Percentiles rank a stretch among this genome's conserved stretches.
Conservation (phyloP, 2,888 invertebrate genomes). For the Leptinotarsa peninsularis region DNA sequence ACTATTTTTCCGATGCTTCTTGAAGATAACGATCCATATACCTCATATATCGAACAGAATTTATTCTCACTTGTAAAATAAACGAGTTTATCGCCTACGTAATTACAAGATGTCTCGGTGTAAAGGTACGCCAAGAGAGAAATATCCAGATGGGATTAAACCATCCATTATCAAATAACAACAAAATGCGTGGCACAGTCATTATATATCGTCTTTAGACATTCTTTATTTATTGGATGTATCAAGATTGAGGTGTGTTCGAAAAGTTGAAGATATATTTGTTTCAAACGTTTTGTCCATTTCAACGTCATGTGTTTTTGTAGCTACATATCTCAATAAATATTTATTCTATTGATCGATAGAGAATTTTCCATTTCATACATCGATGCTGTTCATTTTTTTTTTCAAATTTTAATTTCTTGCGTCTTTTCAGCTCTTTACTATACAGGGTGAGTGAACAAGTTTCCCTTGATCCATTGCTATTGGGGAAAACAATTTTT, state of each 20-base stretch:
- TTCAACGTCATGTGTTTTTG: too few species aligned
- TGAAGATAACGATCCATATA: slow-evolving; percentile 12
- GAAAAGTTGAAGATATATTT: neutral
- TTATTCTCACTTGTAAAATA: slow-evolving; percentile 34
- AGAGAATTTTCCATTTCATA: too few species aligned
- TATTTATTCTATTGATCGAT: too few species aligned
- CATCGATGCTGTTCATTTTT: too few species aligned
- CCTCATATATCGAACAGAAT: slow-evolving; percentile 21
- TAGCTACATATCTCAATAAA: too few species aligned
- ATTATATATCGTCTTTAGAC: slow-evolving; percentile 9
- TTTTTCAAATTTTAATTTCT: too few species aligned
- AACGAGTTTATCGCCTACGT: slow-evolving; percentile 40
- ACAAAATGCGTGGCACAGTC: slow-evolving; percentile 24
- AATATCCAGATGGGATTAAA: slow-evolving; percentile 37
- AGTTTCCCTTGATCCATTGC: too few species aligned
- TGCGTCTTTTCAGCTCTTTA: too few species aligned
- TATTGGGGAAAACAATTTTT: too few species aligned
- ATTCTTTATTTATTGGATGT: slow-evolving; percentile 6
- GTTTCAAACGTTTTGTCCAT: too few species aligned
- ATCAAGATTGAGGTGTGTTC: slow-evolving; percentile 7
- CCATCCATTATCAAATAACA: slow-evolving; percentile 44
- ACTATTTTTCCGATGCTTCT: neutral
- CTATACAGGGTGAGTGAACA: too few species aligned
- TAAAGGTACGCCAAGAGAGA: slow-evolving; percentile 32
- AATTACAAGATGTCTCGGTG: slow-evolving; percentile 41